These are phyloP conservation scores for Latrodectus geometricus DNA, from an alignment of 1,140 invertebrate species.

Conservation along the genomic window DNA sequence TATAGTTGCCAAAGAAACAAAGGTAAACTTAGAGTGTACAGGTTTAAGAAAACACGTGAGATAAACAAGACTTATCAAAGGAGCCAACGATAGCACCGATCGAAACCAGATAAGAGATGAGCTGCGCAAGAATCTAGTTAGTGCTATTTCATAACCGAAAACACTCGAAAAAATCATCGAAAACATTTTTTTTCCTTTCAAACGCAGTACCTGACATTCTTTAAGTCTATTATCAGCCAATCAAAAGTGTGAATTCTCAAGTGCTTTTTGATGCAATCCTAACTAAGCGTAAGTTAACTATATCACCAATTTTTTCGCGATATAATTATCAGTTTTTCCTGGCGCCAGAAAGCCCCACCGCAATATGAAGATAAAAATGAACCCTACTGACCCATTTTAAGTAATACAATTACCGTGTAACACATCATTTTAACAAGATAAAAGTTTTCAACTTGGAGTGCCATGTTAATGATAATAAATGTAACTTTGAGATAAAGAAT, in stretches of 20 bases:
- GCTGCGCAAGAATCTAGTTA: too few relatives aligned
- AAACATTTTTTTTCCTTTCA: too few relatives aligned
- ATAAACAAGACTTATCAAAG: too few relatives aligned
- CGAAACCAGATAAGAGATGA: too few relatives aligned
- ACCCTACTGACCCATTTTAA: slow-evolving; percentile 48
- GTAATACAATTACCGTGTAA: slow-evolving; percentile 23
- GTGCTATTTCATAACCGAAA: too few relatives aligned
- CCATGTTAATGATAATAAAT: background rate
- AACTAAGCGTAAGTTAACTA: slow-evolving; percentile 17
- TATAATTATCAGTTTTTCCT: background rate
- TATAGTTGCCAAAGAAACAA: too few relatives aligned
- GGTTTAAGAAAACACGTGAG: too few relatives aligned
- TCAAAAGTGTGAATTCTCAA: slow-evolving; percentile 1
- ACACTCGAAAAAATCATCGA: too few relatives aligned
- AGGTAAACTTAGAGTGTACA: too few relatives aligned
- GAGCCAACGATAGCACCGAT: too few relatives aligned
- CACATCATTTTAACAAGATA: slow-evolving; percentile 28
- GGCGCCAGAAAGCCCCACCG: slow-evolving; percentile 9
- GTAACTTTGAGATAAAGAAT: background rate
- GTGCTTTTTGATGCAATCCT: slow-evolving; percentile 12
- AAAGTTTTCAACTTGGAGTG: background rate
- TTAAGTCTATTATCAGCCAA: background rate
- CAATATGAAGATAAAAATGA: slow-evolving; percentile 17
- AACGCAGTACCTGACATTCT: background rate
- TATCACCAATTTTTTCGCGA: slow-evolving; percentile 10